Base-by-base conservation (phyloP, 2,113 vertebrate genomes). In the Pseudopipra pipra region DNA sequence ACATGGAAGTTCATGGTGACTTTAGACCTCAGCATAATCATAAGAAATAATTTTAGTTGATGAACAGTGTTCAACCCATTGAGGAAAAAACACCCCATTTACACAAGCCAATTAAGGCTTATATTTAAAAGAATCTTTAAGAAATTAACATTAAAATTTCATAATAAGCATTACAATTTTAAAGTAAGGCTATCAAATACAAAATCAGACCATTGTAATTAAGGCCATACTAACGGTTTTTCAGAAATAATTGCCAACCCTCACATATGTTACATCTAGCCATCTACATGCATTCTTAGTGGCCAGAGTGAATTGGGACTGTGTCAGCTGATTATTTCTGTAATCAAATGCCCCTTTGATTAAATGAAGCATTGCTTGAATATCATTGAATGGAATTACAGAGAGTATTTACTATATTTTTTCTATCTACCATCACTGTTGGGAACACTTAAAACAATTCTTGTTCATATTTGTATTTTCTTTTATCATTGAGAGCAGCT, bases 261-360 rank as follows among this genome's bases (percentile, higher is more conserved):
- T 94, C 30, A 77, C 72, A 41, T 74, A 86, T 74, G 75, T 79
- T 56, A 77, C 55, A 77, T 80, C 55, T 18, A 93, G 46, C 39
- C 59, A 71, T 55, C 78, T 47, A 63, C 28, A 61, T 31, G 58
- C 41, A 83, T 51, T 77, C 35, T 94, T 68, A 85, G 68, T 43
- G 76, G 61, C 51, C 72, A 94, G 67, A 80, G 79, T 80, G 85
- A 93, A 93, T 12, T 72, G 62, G n/a, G 65, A 86, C 51, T 44
- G 46, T 71, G 85, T 94, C 92, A 93, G 71, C 44, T 92, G 92
- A 78, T 92, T 87, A 92, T 66, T 94, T 95, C 83, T 82, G 65
- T 82, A 93, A 85, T 87, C 89, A 96, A 96, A 94, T 1, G 6
- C 51, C 37, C 44, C 86, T 95, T 89, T 68, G 70, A 93, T 87